A percentile compares a stretch with the other conserved stretches of the same genome.
Conservation (phyloP, 2,888 invertebrate genomes). For the Ochropleura leucogaster region DNA sequence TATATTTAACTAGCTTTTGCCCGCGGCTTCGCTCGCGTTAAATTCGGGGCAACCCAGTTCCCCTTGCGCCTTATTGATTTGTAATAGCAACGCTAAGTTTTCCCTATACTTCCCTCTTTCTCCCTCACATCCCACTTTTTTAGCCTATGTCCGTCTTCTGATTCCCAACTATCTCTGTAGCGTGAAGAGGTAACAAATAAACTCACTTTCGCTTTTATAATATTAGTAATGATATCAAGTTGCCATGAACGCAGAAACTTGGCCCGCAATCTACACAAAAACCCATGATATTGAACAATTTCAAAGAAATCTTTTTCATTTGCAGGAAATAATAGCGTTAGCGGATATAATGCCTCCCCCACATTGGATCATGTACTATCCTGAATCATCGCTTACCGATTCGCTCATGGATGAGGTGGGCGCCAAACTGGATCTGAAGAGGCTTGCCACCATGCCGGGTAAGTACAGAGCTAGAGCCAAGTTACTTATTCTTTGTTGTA, state of each 20-base stretch:
- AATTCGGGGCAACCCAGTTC: too few relatives aligned
- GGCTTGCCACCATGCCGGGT: constrained; percentile 21
- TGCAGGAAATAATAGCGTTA: constrained; percentile 38
- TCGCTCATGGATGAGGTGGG: constrained; percentile 52
- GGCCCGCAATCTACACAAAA: background rate
- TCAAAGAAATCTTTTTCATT: constrained; percentile 11
- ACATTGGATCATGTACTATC: constrained; percentile 39
- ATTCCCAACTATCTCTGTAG: too few relatives aligned
- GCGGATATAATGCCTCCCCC: constrained; percentile 1
- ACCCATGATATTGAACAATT: background rate
- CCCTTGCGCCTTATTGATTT: too few relatives aligned
- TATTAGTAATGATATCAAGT: too few relatives aligned
- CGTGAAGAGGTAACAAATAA: too few relatives aligned
- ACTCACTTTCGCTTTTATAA: too few relatives aligned
- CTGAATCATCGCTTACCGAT: constrained; percentile 42
- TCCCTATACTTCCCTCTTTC: too few relatives aligned
- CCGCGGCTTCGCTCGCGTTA: too few relatives aligned
- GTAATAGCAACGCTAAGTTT: too few relatives aligned
- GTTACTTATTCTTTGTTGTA: background rate
- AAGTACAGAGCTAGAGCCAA: background rate
- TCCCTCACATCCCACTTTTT: too few relatives aligned
- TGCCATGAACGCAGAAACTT: background rate
- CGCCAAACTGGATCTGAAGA: constrained; percentile 27
- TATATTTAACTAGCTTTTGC: too few relatives aligned
- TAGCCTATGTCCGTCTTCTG: too few relatives aligned